Percentiles rank a stretch among this genome's conserved stretches.
phyloP scores from a whole-genome alignment of 2,888 invertebrate species.

The Pachydiplax longipennis region DNA sequence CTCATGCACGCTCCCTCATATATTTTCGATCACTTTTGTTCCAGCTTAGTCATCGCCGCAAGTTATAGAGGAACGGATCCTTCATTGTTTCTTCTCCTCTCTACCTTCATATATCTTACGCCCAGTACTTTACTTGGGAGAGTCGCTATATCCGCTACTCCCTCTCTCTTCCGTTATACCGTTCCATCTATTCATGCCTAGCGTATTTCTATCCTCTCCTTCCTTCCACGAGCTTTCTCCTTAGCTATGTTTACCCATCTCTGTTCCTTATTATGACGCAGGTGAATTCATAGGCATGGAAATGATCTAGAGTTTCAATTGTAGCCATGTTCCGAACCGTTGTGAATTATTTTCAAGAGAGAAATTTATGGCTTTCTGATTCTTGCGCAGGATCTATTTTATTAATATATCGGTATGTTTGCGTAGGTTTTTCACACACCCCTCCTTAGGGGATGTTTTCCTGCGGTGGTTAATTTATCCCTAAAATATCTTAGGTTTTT shows the following conservation, averaged over 20 bases:
- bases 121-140: background rate
- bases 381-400: too few relatives aligned
- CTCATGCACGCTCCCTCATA: background rate
- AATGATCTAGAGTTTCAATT: too few relatives aligned
- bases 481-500: too few relatives aligned
- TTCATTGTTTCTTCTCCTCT: background rate
- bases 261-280: background rate
- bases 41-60: constrained; percentile 14
- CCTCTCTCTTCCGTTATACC: background rate
- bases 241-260: background rate
- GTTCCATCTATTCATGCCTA: background rate
- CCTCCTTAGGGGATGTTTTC: too few relatives aligned
- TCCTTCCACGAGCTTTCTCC: background rate
- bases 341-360: too few relatives aligned
- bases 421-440: too few relatives aligned
- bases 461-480: too few relatives aligned
- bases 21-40: constrained; percentile 11
- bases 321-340: too few relatives aligned
- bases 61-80: background rate
- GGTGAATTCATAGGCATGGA: too few relatives aligned
- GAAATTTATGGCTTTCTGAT: too few relatives aligned
- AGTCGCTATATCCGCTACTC: background rate
- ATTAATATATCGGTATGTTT: too few relatives aligned
- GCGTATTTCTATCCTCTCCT: background rate
- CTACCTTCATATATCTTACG: background rate